These are phyloP conservation scores for Dasypolia templi DNA, from an alignment of 2,888 invertebrate genomes.

Conservation along the genomic window DNA sequence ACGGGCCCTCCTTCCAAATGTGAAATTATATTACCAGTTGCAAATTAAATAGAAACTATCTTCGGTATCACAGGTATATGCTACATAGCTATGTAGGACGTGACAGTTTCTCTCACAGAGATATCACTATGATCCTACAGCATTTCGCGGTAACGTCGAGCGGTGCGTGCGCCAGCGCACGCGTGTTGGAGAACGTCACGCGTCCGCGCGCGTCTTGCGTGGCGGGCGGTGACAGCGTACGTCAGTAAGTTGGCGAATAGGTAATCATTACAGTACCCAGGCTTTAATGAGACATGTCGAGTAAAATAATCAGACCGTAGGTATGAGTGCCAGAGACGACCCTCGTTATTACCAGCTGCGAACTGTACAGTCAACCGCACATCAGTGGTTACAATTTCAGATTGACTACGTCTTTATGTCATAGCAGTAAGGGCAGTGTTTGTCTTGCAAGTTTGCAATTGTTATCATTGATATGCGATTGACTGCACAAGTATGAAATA, in stretches of 20 bases:
- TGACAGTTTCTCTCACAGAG: constrained; percentile 4
- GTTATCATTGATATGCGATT: too few species aligned
- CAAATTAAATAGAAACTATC: background rate
- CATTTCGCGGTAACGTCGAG: background rate
- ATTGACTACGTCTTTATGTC: too few species aligned
- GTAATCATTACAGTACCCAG: background rate
- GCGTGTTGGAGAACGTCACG: constrained; percentile 31
- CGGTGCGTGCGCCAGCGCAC: constrained; percentile 35
- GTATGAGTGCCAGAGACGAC: background rate
- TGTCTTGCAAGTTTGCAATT: too few species aligned
- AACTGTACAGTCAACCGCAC: background rate
- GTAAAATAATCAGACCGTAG: background rate
- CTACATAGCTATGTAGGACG: background rate
- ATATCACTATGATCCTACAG: constrained; percentile 10
- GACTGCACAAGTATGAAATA: too few species aligned
- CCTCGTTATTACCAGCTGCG: background rate
- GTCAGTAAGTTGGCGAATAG: background rate
- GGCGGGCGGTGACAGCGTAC: background rate
- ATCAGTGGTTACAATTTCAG: too few species aligned
- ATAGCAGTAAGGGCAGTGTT: too few species aligned
- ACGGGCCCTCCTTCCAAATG: background rate
- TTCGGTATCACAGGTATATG: background rate
- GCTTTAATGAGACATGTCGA: background rate
- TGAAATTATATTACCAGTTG: background rate
- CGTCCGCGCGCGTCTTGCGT: constrained; percentile 15